Conservation (phyloP, 2,797 vertebrate genomes). For the Hyperoplus immaculatus region DNA sequence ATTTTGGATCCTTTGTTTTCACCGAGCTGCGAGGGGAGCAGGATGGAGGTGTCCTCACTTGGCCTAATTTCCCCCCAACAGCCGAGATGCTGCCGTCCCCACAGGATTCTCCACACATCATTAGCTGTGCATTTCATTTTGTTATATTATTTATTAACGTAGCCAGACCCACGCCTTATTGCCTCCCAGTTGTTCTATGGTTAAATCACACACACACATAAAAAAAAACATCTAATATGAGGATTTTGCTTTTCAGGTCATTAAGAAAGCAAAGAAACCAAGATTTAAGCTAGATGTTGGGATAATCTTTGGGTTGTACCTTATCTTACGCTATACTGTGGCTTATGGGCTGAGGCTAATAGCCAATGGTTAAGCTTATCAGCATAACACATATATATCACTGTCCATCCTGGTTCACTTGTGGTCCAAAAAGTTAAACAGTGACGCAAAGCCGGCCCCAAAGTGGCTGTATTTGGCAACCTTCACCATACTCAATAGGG, state of each 20-base stretch:
- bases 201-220: not conserved
- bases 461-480: slow-evolving; percentile 41
- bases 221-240: slow-evolving; percentile 23
- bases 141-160: slow-evolving; percentile 79
- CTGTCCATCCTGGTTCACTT: slow-evolving; percentile 27
- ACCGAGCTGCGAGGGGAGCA: slow-evolving; percentile 1
- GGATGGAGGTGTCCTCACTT: slow-evolving; percentile 66
- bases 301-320: slow-evolving; percentile 21
- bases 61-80: slow-evolving; percentile 71
- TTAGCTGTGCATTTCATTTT: slow-evolving; percentile 78
- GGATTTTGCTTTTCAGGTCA: slow-evolving; percentile 22
- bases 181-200: slow-evolving; percentile 29
- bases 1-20: slow-evolving; percentile 63
- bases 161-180: slow-evolving; percentile 51
- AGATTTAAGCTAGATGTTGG: slow-evolving; percentile 15
- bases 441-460: slow-evolving; percentile 43
- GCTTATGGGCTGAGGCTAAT: slow-evolving; percentile 12
- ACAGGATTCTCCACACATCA: slow-evolving; percentile 68
- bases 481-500: slow-evolving; percentile 10
- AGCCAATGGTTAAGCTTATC: slow-evolving; percentile 56
- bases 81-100: slow-evolving; percentile 57
- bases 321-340: slow-evolving; percentile 38
- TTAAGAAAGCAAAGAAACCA: slow-evolving; percentile 5
- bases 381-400: slow-evolving; percentile 37
- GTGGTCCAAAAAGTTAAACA: slow-evolving; percentile 49